Evolutionary conservation across 2,888 invertebrate species (phyloP), one percentile per base, ranked within the genome.

Genomic region (Pollenia griseotomentosa): DNA sequence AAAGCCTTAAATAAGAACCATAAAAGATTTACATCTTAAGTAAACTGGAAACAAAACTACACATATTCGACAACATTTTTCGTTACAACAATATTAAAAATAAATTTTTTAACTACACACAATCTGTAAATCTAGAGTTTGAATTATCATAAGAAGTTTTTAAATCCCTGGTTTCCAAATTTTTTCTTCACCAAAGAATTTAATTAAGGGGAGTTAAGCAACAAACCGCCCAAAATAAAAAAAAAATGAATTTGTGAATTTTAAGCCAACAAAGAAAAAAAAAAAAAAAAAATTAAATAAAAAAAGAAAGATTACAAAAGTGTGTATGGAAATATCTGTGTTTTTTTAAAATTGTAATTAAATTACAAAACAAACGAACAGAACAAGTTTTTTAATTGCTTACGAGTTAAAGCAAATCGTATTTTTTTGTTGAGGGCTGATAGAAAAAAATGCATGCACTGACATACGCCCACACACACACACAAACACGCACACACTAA

Each of bases 341-440:
- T 55, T n/a, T 84, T 84, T 81, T 83, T 78, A 68, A 84, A 87
- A 84, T 82, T 87, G 84, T 87, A 87, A 87, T 84, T 87, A 82
- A 87, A 84, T 87, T 87, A 84, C 68, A 84, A 87, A 87, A 84
- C 87, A 84, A 87, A 84, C 87, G 84, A 78, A 87, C 82, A 63
- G 74, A 57, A 84, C 10, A 87, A 87, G 81, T 87, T 84, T 84
- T 86, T 84, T 87, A 87, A 87, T 87, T 87, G 84, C 84, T 87
- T 81, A 70, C 81, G 78, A 87, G 78, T 81, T 87, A 84, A 87
- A 84, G 68, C 74, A 82, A 82, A 77, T 82, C 87, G 74, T 63
- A 82, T n/a, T 53, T 10, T 73, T 71, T 46, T 53, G 59, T 61
- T 44, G 65, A 71, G 59, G 33, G 33, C 16, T 23, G 57, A 53